phyloP scores from a whole-genome alignment of 2,888 invertebrate genomes.

The Heliconius ismenius region DNA sequence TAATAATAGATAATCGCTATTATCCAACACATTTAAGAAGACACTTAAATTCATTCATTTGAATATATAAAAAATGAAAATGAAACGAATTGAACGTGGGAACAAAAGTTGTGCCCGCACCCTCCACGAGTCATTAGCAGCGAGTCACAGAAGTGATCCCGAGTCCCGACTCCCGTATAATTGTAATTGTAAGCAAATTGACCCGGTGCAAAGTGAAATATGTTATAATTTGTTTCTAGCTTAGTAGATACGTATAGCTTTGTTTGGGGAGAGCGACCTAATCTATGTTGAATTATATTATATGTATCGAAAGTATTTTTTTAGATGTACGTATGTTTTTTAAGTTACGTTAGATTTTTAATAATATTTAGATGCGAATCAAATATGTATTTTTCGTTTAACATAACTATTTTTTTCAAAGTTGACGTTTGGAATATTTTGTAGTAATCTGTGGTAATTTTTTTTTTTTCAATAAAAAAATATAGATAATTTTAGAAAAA shows the following conservation, averaged over 20 bases:
- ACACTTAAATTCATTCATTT: slow-evolving; percentile 35
- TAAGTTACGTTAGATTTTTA: too few species aligned
- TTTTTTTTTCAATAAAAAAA: neutral
- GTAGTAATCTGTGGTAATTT: neutral
- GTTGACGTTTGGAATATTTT: neutral
- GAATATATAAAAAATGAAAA: slow-evolving; percentile 27
- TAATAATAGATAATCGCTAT: neutral
- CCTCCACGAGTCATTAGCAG: slow-evolving; percentile 54
- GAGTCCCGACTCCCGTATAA: slow-evolving; percentile 48
- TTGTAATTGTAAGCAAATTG: slow-evolving; percentile 64
- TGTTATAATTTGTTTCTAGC: slow-evolving; percentile 47
- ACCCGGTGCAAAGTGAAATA: slow-evolving; percentile 48
- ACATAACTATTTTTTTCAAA: neutral
- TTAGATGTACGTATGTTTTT: too few species aligned
- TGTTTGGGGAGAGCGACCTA: slow-evolving; percentile 30
- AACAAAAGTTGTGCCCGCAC: slow-evolving; percentile 53
- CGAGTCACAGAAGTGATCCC: slow-evolving; percentile 49
- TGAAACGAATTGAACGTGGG: slow-evolving; percentile 55
- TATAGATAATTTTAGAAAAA: neutral
- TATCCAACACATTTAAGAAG: neutral
- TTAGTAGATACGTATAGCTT: neutral
- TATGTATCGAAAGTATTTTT: too few species aligned
- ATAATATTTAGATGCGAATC: neutral
- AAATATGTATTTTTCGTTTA: neutral
- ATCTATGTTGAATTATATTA: neutral